Conservation (phyloP, 2,888 invertebrate species). For the Polyommatus icarus region DNA sequence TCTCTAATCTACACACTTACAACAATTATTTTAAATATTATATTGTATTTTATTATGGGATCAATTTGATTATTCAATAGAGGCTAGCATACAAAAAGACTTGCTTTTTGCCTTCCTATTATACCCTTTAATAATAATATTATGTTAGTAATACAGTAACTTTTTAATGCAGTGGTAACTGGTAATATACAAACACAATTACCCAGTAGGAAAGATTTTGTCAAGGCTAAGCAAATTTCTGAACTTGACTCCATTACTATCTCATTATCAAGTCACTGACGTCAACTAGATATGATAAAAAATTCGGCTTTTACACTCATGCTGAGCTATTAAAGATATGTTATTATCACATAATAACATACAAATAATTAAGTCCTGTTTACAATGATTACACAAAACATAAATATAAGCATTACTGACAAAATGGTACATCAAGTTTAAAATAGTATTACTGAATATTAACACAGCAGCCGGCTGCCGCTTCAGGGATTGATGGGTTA, state of each 20-base stretch:
- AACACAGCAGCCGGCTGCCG: too few relatives aligned
- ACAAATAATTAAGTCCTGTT: background rate
- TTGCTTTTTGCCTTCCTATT: too few relatives aligned
- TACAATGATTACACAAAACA: background rate
- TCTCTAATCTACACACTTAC: too few relatives aligned
- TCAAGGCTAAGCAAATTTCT: slow-evolving; percentile 43
- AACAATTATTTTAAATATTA: too few relatives aligned
- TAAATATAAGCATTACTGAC: background rate
- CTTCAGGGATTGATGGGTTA: too few relatives aligned
- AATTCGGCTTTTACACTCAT: slow-evolving; percentile 48
- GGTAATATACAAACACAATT: slow-evolving; percentile 10
- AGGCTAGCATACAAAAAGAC: too few relatives aligned
- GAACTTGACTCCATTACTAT: slow-evolving; percentile 57
- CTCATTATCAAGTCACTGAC: slow-evolving; percentile 54
- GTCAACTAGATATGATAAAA: slow-evolving; percentile 56
- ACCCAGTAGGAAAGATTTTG: slow-evolving; percentile 27
- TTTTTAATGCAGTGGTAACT: background rate
- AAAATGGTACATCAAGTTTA: background rate
- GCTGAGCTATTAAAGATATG: background rate
- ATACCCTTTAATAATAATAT: too few relatives aligned
- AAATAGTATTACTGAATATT: background rate
- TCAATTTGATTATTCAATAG: too few relatives aligned
- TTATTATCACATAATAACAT: background rate
- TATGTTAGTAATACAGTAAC: background rate
- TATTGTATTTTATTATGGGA: too few relatives aligned